Base-by-base conservation (phyloP, 2,113 vertebrate genomes). In the Mesembrinibis cayennensis region DNA sequence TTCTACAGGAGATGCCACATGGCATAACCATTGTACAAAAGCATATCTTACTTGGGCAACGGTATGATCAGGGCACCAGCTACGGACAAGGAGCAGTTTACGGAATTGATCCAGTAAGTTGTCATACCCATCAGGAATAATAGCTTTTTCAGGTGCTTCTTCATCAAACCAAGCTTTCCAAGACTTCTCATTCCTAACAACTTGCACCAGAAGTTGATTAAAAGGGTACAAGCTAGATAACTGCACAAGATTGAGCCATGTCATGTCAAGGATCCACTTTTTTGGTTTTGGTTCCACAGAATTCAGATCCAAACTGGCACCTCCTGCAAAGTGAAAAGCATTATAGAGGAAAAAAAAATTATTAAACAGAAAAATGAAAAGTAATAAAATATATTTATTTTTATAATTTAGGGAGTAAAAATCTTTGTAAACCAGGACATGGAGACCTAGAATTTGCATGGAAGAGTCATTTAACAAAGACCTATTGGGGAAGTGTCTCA, bases 171-270 rank as follows among this genome's bases (percentile, higher is more conserved):
- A 99, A 34, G 91, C 70, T 89, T 97, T 98, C 99, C 98, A 99
- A 74, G 97, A 84, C 2, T 98, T 98, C 73, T 99, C 99, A 71
- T 98, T 98, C 86, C 95, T 98, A 80, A 87, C 93, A 78, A 99
- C 97, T 97, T 99, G 98, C 15, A 59, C 63, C 69, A 99, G 97
- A 62, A 99, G 97, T n/a, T 98, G 96, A 45, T 90, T 93, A 95
- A 99, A 99, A 36, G 96, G 98, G 26, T 94, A 61, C 83, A 99
- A 93, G 29, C 79, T 91, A n/a, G 98, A 98, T 53, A 99, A 97
- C 93, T 99, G 98, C 45, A 99, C 98, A 90, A 99, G 97, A 92
- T 99, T 99, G 67, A 99, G 98, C 98, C 98, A 99, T 1, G 98
- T 99, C 27, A 97, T 98, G 71, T 99, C 98, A 96, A 99, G 97